A percentile compares a stretch with the other conserved stretches of the same genome.
phyloP scores from a whole-genome alignment of 1,140 invertebrate species.

The Cotesia glomerata region DNA sequence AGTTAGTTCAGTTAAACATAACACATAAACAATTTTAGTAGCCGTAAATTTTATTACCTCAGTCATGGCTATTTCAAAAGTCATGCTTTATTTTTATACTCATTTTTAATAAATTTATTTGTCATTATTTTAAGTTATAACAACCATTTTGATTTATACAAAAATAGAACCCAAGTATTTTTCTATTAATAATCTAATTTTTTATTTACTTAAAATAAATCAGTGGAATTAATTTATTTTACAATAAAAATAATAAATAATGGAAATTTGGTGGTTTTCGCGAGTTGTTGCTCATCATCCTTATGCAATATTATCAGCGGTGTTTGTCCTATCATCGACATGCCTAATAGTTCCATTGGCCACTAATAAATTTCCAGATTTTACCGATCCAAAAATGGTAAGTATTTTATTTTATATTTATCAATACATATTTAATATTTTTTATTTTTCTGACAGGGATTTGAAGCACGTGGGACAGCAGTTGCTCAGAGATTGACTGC shows the following conservation, averaged over 20 bases:
- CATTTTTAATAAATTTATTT: too few relatives aligned
- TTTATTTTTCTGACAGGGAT: constrained; percentile 68
- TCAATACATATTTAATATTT: constrained; percentile 30
- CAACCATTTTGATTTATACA: too few relatives aligned
- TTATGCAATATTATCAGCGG: constrained; percentile 71
- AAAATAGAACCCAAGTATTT: too few relatives aligned
- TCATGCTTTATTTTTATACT: too few relatives aligned
- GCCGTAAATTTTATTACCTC: too few relatives aligned
- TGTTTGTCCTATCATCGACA: constrained; percentile 72
- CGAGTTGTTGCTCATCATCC: constrained; percentile 77
- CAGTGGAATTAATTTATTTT: too few relatives aligned
- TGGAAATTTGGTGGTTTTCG: constrained; percentile 64
- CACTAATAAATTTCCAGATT: constrained; percentile 74
- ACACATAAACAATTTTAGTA: too few relatives aligned
- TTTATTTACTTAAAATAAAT: too few relatives aligned
- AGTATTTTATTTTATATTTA: constrained; percentile 38
- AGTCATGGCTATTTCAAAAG: too few relatives aligned
- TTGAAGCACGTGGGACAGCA: constrained; percentile 86
- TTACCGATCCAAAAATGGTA: constrained; percentile 77
- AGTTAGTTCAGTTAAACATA: too few relatives aligned
- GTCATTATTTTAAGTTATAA: too few relatives aligned
- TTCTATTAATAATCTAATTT: too few relatives aligned
- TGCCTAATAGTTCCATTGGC: constrained; percentile 76
- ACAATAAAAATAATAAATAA: constrained; percentile 13
- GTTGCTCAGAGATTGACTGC: constrained; percentile 79